phyloP scores from a whole-genome alignment of 1,140 invertebrate species.

The Hermetia illucens region DNA sequence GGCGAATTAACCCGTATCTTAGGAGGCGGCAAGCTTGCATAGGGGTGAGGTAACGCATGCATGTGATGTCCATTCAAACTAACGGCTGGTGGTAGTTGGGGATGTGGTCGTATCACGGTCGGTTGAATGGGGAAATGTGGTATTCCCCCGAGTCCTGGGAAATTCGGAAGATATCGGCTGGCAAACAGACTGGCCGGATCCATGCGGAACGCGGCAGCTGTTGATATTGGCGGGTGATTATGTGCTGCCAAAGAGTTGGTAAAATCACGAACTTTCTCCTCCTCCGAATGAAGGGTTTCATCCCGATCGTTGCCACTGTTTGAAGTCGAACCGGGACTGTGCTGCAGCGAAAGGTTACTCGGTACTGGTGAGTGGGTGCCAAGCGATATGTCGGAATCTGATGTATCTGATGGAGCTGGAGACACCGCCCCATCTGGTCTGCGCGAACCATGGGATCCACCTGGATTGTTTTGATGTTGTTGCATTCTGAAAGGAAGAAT shows the following conservation, averaged over 20 bases:
- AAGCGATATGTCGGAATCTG: constrained; percentile 37
- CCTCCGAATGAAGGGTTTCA: constrained; percentile 25
- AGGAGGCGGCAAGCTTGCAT: constrained; percentile 27
- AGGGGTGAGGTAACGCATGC: constrained; percentile 26
- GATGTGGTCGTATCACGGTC: constrained; percentile 28
- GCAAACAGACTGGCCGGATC: constrained; percentile 23
- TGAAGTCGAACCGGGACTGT: constrained; percentile 28
- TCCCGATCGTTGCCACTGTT: constrained; percentile 27
- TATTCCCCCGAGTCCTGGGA: constrained; percentile 28
- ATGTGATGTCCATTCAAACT: constrained; percentile 25
- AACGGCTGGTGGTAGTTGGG: constrained; percentile 27
- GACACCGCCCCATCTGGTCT: constrained; percentile 24
- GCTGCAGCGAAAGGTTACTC: constrained; percentile 27
- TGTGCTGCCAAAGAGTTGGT: constrained; percentile 16
- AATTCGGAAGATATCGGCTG: constrained; percentile 28
- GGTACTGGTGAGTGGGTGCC: constrained; percentile 38
- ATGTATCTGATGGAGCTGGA: constrained; percentile 31
- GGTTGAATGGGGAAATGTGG: constrained; percentile 29
- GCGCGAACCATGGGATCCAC: constrained; percentile 17
- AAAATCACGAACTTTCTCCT: constrained; percentile 26
- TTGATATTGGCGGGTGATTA: constrained; percentile 14
- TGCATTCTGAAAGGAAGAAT: constrained; percentile 19
- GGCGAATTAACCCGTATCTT: constrained; percentile 35
- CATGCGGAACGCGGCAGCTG: constrained; percentile 16
- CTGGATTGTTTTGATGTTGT: constrained; percentile 26